Percentiles rank a stretch among this genome's conserved stretches.
These are phyloP conservation scores for Aphidius gifuensis DNA, from an alignment of 1,140 invertebrate genomes.

Conservation along the genomic window DNA sequence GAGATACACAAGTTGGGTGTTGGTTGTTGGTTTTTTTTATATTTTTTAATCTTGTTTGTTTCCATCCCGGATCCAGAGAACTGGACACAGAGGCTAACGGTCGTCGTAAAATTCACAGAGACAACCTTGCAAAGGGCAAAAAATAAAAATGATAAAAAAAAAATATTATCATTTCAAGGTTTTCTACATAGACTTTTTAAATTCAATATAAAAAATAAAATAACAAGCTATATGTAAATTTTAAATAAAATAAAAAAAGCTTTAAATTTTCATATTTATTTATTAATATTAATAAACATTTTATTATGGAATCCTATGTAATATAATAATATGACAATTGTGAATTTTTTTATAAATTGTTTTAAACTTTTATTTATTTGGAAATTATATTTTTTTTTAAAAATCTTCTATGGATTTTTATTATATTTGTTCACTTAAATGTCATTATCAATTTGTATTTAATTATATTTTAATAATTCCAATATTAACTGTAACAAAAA, in stretches of 20 bases:
- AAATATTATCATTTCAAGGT: slow-evolving; percentile 1
- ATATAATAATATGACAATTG: slow-evolving; percentile 36
- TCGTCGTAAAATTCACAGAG: slow-evolving; percentile 18
- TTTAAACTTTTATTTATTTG: neutral
- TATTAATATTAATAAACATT: slow-evolving; percentile 20
- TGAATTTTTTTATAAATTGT: slow-evolving; percentile 20
- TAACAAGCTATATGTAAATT: neutral
- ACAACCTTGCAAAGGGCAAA: slow-evolving; percentile 13
- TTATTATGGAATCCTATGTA: slow-evolving; percentile 46
- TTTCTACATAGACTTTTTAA: neutral
- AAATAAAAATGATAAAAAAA: neutral
- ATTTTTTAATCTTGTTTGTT: too few species aligned
- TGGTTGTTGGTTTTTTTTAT: too few species aligned
- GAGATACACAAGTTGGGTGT: neutral
- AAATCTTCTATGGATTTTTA: too few species aligned
- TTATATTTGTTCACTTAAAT: too few species aligned
- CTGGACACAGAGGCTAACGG: neutral
- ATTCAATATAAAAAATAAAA: neutral
- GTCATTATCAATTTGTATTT: too few species aligned
- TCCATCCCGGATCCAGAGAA: too few species aligned
- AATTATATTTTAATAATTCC: too few species aligned
- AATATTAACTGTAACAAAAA: neutral
- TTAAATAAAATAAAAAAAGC: neutral
- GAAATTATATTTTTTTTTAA: slow-evolving; percentile 26
- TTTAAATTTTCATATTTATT: slow-evolving; percentile 1